phyloP scores from a whole-genome alignment of 2,888 invertebrate genomes.

The Agriopis marginaria region DNA sequence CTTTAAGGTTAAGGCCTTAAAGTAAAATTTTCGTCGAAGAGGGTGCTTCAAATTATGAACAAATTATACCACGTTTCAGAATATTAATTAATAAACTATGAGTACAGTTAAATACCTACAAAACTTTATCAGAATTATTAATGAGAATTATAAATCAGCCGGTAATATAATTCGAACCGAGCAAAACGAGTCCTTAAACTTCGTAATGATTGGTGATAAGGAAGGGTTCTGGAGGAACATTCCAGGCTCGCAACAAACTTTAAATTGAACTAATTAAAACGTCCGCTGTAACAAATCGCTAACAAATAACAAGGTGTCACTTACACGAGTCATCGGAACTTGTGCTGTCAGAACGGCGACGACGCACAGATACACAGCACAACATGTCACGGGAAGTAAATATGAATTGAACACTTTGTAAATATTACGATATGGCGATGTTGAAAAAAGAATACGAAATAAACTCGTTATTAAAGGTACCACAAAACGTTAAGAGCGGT shows the following conservation, averaged over 20 bases:
- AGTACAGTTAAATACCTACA: neutral
- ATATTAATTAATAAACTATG: constrained; percentile 9
- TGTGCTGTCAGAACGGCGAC: constrained; percentile 34
- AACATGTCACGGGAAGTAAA: constrained; percentile 50
- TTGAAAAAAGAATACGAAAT: neutral
- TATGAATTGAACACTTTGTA: neutral
- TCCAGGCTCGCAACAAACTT: constrained; percentile 19
- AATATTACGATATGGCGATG: neutral
- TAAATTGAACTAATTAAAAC: constrained; percentile 33
- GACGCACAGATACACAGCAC: constrained; percentile 52
- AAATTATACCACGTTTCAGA: no score
- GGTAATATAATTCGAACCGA: neutral
- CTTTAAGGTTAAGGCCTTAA: no score
- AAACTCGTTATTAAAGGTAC: neutral
- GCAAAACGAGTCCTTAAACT: constrained; percentile 18
- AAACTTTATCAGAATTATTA: neutral
- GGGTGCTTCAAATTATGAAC: no score
- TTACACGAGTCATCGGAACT: constrained; percentile 51
- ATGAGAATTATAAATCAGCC: neutral
- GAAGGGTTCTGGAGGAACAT: constrained; percentile 15
- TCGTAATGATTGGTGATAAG: constrained; percentile 29
- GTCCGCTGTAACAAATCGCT: constrained; percentile 23
- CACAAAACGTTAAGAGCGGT: constrained; percentile 12
- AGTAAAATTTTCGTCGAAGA: no score
- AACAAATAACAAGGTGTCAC: constrained; percentile 41